A percentile compares a stretch with the other conserved stretches of the same genome.
Evolutionary conservation across 1,140 invertebrate species (phyloP).

Genomic region (Campoletis sonorensis): DNA sequence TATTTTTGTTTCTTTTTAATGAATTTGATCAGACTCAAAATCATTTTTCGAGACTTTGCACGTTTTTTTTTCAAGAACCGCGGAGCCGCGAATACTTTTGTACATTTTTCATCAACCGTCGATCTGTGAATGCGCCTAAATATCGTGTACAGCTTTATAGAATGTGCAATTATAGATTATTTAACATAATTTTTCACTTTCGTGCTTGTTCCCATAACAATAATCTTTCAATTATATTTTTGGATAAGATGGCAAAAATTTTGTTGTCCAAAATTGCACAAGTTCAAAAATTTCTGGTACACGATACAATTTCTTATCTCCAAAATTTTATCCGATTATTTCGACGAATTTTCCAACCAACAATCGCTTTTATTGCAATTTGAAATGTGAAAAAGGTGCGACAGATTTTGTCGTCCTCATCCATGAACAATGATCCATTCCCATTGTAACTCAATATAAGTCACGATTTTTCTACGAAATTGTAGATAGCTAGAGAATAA

Average conservation of each 20-base stretch:
- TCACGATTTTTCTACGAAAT: constrained; percentile 34
- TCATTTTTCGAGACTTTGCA: neutral
- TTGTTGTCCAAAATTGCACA: neutral
- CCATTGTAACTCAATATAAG: constrained; percentile 24
- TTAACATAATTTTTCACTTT: neutral
- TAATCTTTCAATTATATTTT: no score
- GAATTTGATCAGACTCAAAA: neutral
- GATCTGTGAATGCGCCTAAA: constrained; percentile 1
- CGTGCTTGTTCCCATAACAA: no score
- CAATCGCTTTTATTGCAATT: neutral
- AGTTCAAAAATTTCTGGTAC: no score
- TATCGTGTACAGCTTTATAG: constrained; percentile 25
- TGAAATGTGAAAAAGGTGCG: neutral
- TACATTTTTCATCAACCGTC: neutral
- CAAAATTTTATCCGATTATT: constrained; percentile 26
- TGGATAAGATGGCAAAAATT: no score
- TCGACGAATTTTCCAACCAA: neutral
- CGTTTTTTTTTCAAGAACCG: neutral
- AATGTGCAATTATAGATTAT: constrained; percentile 34
- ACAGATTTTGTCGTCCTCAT: neutral
- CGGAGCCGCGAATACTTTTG: neutral
- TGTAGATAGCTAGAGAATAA: constrained; percentile 27
- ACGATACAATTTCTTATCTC: neutral
- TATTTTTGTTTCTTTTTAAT: neutral
- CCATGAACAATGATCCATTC: constrained; percentile 22